Evolutionary conservation across 2,888 invertebrate species (phyloP), one percentile per base, ranked within the genome.

Genomic region (Caenorhabditis uteleia): DNA sequence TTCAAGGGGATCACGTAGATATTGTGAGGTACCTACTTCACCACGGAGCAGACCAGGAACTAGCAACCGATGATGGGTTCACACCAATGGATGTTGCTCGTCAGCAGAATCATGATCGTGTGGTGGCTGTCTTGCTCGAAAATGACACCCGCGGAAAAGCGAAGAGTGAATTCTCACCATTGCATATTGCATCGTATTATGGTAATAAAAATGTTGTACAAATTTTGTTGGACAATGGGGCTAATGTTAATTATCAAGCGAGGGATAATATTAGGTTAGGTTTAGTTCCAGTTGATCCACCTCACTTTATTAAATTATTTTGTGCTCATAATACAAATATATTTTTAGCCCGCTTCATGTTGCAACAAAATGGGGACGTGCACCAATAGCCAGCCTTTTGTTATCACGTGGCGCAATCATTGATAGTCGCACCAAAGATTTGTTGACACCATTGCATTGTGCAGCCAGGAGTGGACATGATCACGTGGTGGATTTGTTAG

Each of bases 31-130:
- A 91, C 83, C 88, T 98, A 34, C 87, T 98, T 67, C 88, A 91
- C 56, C 94, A 93, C 85, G 94, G 94, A 70, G 97, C 97, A 67
- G 97, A 95, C 86, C 98, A 98, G 86, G 94, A 92, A 82, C 88
- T 99, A 78, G 93, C 97, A 60, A 99, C 98, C 31, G 97, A 97
- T 91, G 97, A 98, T 86, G 97, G 97, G 20, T 98, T 98, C 85
- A 98, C 98, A 31, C 98, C 98, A 7, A 86, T 99, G 84, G 98
- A 98, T 25, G 98, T 98, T 77, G 98, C 98, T 26, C 91, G 99
- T 89, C 98, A 99, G 86, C 98, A 99, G 84, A 88, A 88, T 16
- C 97, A 98, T 84, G 97, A 98, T 85, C 93, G 93, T 85, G 97
- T 98, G 70, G 98, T 99, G 1, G 91, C 95, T 21, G 93, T 98